phyloP scores from a whole-genome alignment of 2,888 invertebrate genomes.

The Pogonocherus hispidulus region DNA sequence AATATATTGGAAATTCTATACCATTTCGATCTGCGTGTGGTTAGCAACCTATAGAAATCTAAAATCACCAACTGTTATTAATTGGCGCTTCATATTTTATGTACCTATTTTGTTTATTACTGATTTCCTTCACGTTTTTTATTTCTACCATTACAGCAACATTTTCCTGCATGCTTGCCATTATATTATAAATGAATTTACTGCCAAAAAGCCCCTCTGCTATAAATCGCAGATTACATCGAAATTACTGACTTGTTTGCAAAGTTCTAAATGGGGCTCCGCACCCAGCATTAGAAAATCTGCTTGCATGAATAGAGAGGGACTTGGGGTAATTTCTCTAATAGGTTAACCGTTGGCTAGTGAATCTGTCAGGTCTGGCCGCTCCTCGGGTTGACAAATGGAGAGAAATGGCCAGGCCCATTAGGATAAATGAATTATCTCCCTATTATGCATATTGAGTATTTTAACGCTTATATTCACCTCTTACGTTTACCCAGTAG shows the following conservation, averaged over 20 bases:
- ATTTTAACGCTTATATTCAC: too few species aligned
- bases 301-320: slow-evolving; percentile 14
- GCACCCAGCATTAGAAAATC: slow-evolving; percentile 8
- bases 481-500: too few species aligned
- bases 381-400: slow-evolving; percentile 27
- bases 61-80: too few species aligned
- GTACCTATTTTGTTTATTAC: too few species aligned
- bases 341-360: slow-evolving; percentile 28
- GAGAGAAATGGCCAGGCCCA: slow-evolving; percentile 25
- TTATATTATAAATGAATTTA: too few species aligned
- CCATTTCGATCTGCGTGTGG: too few species aligned
- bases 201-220: neutral
- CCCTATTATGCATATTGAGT: slow-evolving; percentile 19
- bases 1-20: too few species aligned
- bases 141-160: too few species aligned
- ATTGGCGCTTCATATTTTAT: too few species aligned
- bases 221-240: neutral
- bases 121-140: too few species aligned
- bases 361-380: slow-evolving; percentile 24
- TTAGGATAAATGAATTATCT: slow-evolving; percentile 28
- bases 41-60: too few species aligned
- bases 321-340: slow-evolving; percentile 27
- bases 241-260: slow-evolving; percentile 16
- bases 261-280: slow-evolving; percentile 10
- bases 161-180: too few species aligned